Base-by-base conservation (phyloP, 2,113 vertebrate genomes). In the Xenopus laevis region DNA sequence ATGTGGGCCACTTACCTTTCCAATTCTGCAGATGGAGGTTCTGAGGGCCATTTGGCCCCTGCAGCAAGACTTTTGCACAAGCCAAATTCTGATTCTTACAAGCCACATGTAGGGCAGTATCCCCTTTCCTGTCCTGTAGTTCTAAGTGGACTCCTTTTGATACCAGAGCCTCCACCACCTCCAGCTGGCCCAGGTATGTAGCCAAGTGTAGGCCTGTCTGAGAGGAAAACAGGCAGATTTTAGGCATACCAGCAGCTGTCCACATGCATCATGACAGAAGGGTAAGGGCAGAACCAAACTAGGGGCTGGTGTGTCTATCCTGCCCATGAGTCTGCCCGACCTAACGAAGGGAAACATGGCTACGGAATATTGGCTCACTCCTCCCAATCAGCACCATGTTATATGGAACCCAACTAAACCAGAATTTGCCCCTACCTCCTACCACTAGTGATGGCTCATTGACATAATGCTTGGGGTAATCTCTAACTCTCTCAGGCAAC, bases 41-140 rank as follows among this genome's bases (percentile, higher is more conserved):
- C 72, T 88, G 87, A 23, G 74, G 80, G 30, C 77, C 33, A 23
- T 67, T 40, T 4, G 71, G 65, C 0, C 0, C 63, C 58, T 74
- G 78, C 52, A 92, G 72, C 58, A 93, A 83, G 79, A 87, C 84
- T 68, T 82, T 82, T 40, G 88, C 87, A 0, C 90, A 89, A 33
- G 61, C 79, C 59, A 93, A 78, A 61, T 59, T 79, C 81, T 91
- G 86, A 71, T 90, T 90, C 75, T 94, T 91, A 11, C 96, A 98
- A 78, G 97, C 96, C 81, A 98, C 82, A 1, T 99, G 97, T 20
- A 99, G 89, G 0, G 96, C 90, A 0, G 96, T 99, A 88, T 98
- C 97, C 8, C 97, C 97, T 0, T 96, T 93, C 73, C 91, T 91
- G 86, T 99, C 97, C 86, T 98, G 97, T 62, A 97, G 84, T 64